phyloP scores from a whole-genome alignment of 1,140 invertebrate genomes.

The Danaus melanippus region DNA sequence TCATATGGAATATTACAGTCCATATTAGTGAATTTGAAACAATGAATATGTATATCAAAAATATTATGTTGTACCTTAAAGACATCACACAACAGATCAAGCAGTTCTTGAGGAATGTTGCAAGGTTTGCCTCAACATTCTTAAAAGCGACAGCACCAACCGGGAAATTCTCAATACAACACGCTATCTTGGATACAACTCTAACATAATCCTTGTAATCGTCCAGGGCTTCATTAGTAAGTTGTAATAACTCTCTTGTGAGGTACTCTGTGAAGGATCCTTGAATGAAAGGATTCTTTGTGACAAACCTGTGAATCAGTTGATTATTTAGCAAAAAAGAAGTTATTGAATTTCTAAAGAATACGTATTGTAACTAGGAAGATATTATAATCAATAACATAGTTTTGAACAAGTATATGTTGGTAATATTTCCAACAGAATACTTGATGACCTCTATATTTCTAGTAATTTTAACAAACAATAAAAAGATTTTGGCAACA shows the following conservation, averaged over 20 bases:
- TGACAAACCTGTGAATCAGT: constrained; percentile 30
- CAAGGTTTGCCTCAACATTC: constrained; percentile 26
- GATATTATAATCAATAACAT: too few relatives aligned
- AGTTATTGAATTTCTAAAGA: too few relatives aligned
- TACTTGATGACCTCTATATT: too few relatives aligned
- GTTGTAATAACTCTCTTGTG: constrained; percentile 21
- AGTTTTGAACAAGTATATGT: too few relatives aligned
- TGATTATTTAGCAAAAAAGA: too few relatives aligned
- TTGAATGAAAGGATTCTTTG: constrained; percentile 32
- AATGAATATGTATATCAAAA: background rate
- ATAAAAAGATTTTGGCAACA: constrained; percentile 3
- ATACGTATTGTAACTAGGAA: too few relatives aligned
- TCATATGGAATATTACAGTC: too few relatives aligned
- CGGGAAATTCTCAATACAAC: constrained; percentile 45
- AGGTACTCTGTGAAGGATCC: constrained; percentile 32
- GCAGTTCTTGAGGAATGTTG: constrained; percentile 29
- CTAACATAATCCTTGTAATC: constrained; percentile 28
- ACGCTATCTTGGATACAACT: constrained; percentile 29
- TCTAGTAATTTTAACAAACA: constrained; percentile 11
- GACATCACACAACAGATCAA: constrained; percentile 30
- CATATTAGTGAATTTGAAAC: too few relatives aligned
- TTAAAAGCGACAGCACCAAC: constrained; percentile 32
- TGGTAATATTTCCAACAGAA: too few relatives aligned
- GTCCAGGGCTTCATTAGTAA: constrained; percentile 8
- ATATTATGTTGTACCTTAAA: constrained; percentile 29